A percentile compares a stretch with the other conserved stretches of the same genome.
Evolutionary conservation across 64 coral and sea anemone genomes (phyloP).

Genomic region (Acropora yongei): DNA sequence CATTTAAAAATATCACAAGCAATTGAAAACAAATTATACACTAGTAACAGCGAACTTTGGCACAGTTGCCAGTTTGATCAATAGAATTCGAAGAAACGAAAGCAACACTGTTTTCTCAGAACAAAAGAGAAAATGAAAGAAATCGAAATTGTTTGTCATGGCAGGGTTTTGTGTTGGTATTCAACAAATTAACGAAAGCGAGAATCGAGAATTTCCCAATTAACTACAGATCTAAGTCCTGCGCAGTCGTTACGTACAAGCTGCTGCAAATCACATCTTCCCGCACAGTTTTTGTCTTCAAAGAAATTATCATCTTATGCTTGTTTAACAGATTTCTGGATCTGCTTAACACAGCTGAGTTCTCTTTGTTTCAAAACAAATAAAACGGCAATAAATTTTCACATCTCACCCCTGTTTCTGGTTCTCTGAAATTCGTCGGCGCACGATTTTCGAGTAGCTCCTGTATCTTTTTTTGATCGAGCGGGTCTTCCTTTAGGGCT

Average conservation of each 20-base stretch:
- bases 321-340: not conserved
- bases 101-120: too few relatives aligned
- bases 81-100: too few relatives aligned
- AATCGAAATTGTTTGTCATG: not conserved
- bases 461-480: not conserved
- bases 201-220: not conserved
- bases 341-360: too few relatives aligned
- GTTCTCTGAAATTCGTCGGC: constrained; percentile 30
- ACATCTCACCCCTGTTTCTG: not conserved
- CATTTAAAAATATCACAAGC: too few relatives aligned
- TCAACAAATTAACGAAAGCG: not conserved
- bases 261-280: too few relatives aligned
- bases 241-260: too few relatives aligned
- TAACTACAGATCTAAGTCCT: not conserved
- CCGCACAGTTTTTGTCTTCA: not conserved
- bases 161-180: not conserved
- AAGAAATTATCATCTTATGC: not conserved
- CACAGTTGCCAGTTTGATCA: too few relatives aligned
- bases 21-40: too few relatives aligned
- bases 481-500: not conserved
- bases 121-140: not conserved
- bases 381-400: too few relatives aligned
- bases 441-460: not conserved
- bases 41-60: too few relatives aligned
- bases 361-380: too few relatives aligned